These are phyloP conservation scores for Apis laboriosa DNA, from an alignment of 1,140 invertebrate genomes.

Conservation along the genomic window DNA sequence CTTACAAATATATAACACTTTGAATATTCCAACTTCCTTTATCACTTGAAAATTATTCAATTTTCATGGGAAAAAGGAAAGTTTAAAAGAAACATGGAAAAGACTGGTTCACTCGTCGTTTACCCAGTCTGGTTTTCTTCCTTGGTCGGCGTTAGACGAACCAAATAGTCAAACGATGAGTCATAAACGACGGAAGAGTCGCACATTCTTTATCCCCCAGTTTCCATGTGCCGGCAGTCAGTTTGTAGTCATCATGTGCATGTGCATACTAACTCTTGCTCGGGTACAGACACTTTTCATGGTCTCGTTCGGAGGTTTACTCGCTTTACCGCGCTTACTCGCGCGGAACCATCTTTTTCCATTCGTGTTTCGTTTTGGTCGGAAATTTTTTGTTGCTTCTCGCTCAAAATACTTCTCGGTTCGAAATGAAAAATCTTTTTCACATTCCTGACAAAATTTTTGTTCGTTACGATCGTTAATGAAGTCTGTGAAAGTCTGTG, in stretches of 20 bases:
- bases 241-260: not conserved
- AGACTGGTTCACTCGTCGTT: not conserved
- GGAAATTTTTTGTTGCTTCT: not conserved
- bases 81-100: not conserved
- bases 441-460: not conserved
- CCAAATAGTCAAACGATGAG: constrained; percentile 47
- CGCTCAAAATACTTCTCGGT: not conserved
- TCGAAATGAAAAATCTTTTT: not conserved
- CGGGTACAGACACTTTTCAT: constrained; percentile 9
- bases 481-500: not conserved
- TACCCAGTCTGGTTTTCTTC: constrained; percentile 8
- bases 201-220: constrained; percentile 22
- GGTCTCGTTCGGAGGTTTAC: not conserved
- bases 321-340: no score
- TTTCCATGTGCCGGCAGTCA: not conserved
- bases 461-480: not conserved
- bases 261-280: not conserved
- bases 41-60: not conserved
- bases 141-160: constrained; percentile 13
- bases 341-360: not conserved
- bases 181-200: constrained; percentile 44
- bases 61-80: not conserved
- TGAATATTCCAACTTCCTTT: not conserved
- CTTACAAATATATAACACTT: no score
- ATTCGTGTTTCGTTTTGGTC: not conserved